A percentile compares a stretch with the other conserved stretches of the same genome.
Evolutionary conservation across 2,113 vertebrate genomes (phyloP).

Genomic region (Lagopus muta): DNA sequence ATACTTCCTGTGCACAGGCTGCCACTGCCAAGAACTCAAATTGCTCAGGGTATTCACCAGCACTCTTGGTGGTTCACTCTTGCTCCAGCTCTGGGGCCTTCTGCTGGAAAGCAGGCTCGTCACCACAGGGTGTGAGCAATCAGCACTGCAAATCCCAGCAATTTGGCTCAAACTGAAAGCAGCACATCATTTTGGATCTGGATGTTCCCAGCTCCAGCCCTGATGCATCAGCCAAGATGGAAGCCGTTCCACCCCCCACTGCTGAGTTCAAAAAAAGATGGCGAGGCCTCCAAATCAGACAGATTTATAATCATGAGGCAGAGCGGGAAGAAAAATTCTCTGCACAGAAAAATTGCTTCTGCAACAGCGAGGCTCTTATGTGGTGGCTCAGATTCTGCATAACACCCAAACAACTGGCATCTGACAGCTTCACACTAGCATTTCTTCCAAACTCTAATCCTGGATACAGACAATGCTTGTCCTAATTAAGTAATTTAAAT

Average conservation of each 20-base stretch:
- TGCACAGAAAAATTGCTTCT: not conserved
- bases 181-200: not conserved
- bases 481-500: conserved; percentile 39
- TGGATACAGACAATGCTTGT: not conserved
- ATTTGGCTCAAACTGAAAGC: not conserved
- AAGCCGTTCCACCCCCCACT: not conserved
- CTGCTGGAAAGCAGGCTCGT: not conserved
- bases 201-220: not conserved
- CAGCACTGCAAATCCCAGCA: not conserved
- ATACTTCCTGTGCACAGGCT: not conserved
- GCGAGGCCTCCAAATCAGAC: not conserved
- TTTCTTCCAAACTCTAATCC: not conserved
- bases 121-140: not conserved
- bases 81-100: not conserved
- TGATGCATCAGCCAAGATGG: not conserved
- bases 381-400: not conserved
- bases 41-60: not conserved
- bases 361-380: not conserved
- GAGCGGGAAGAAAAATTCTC: not conserved
- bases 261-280: not conserved
- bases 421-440: not conserved
- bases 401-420: not conserved
- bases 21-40: not conserved
- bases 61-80: accelerated
- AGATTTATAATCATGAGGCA: not conserved